Conservation (phyloP, 2,113 vertebrate species). For the Brachyhypopomus occidentalis region DNA sequence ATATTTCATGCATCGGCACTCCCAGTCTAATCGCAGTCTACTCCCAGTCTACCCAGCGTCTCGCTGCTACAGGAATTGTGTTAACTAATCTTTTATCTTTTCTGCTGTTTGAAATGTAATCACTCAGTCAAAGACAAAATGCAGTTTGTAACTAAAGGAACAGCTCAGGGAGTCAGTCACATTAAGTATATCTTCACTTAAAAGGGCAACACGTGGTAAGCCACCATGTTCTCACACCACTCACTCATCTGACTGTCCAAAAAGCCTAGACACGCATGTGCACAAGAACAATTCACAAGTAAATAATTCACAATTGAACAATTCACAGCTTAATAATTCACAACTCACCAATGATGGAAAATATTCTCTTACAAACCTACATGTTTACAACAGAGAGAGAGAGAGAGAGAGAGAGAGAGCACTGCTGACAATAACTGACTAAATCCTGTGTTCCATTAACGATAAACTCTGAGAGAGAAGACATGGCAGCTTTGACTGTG, state of each 20-base stretch:
- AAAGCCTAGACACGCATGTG: background rate
- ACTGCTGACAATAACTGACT: slow-evolving; percentile 8
- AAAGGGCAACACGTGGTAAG: background rate
- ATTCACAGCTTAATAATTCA: background rate
- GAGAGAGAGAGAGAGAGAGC: background rate
- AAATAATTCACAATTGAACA: background rate
- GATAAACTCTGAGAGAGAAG: background rate
- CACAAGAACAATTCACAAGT: background rate
- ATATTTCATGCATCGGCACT: slow-evolving; percentile 9
- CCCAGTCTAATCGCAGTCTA: background rate
- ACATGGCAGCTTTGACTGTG: background rate
- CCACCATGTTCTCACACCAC: background rate
- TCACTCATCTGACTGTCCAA: background rate
- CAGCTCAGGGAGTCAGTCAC: background rate
- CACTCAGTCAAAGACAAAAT: background rate
- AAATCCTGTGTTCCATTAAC: background rate
- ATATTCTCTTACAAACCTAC: background rate
- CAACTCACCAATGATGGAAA: background rate
- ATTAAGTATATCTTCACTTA: background rate
- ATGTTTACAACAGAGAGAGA: background rate
- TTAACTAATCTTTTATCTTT: background rate
- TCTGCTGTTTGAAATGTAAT: background rate
- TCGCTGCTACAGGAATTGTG: background rate
- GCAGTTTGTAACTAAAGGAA: background rate
- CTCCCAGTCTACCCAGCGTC: background rate